Evolutionary conservation across 1,140 invertebrate genomes (phyloP), one percentile per base, ranked within the genome.

Genomic region (Calosoma granatense): DNA sequence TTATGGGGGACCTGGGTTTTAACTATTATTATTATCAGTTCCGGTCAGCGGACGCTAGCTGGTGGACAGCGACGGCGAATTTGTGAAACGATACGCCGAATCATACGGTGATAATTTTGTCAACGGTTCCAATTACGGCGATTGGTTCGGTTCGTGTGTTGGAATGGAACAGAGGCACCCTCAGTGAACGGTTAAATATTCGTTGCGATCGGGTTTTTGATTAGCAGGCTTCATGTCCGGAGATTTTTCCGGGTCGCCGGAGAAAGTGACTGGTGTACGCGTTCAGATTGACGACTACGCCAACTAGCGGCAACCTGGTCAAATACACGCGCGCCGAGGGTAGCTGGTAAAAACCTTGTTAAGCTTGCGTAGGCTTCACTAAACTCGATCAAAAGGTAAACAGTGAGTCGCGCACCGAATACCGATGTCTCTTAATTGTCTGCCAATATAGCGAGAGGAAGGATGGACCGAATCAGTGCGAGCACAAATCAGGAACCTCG

Each of bases 341-440:
- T 6, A 36, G 26, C 41, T 17, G 41, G 15, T 47, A 47, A 47
- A 47, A 47, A 47, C 9, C 41, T 47, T 11, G 41, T 47, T 47
- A 47, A 47, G 41, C 41, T 47, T 12, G 41, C 41, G 41, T 47
- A 47, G 41, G 41, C 41, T 47, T 47, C 6, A 47, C 41, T 47
- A 47, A 47, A 47, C 41, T 47, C 41, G 41, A 47, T 47, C 41
- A 47, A 47, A 47, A 47, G 41, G 41, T 47, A 47, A 47, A 47
- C 41, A 67, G 63, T 67, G 66, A 65, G 64, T 20, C 57, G 59
- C 56, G 60, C 20, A 15, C 56, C 55, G 63, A 65, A 65, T 65
- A 65, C 63, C 63, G 60, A 65, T 63, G 61, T 47, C 54, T 56
- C 41, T 56, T 65, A 65, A 65, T 65, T 65, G 60, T 59, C 56